Evolutionary conservation across 2,888 invertebrate genomes (phyloP).

Genomic region (Cinara cedri): DNA sequence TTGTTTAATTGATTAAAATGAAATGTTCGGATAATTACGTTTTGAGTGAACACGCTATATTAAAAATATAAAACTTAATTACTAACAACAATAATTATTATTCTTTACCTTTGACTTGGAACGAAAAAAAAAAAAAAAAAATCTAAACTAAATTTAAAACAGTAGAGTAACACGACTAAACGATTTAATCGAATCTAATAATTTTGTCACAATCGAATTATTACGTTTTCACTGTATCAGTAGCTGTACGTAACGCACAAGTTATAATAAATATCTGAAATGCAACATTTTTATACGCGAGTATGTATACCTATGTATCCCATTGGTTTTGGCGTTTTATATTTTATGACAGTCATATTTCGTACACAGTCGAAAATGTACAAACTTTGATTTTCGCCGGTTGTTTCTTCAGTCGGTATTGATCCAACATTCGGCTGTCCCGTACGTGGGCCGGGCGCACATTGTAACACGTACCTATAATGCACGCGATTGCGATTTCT

Average conservation of each 20-base stretch:
- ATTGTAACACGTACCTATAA: conserved; percentile 19
- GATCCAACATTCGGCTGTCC: conserved; percentile 46
- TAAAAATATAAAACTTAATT: conserved; percentile 19
- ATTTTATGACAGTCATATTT: conserved; percentile 31
- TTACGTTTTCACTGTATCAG: too few relatives aligned
- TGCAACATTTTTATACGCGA: too few relatives aligned
- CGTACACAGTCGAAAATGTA: conserved; percentile 11
- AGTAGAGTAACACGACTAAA: too few relatives aligned
- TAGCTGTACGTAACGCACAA: too few relatives aligned
- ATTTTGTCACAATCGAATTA: too few relatives aligned
- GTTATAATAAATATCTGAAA: too few relatives aligned
- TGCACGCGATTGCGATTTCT: conserved; percentile 26
- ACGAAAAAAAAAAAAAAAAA: not conserved
- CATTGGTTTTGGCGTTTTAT: conserved; percentile 26
- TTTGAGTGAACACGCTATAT: not conserved
- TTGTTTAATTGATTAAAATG: conserved; percentile 27
- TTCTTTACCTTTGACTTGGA: not conserved
- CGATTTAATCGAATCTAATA: too few relatives aligned
- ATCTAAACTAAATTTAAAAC: not conserved
- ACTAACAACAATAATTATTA: not conserved
- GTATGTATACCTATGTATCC: too few relatives aligned
- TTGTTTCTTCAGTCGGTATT: conserved; percentile 40
- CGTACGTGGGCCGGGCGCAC: conserved; percentile 31
- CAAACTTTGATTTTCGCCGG: conserved; percentile 51
- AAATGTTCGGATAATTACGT: conserved; percentile 11